Evolutionary conservation across 2,888 invertebrate species (phyloP).

Genomic region (Pyrrhia umbra): DNA sequence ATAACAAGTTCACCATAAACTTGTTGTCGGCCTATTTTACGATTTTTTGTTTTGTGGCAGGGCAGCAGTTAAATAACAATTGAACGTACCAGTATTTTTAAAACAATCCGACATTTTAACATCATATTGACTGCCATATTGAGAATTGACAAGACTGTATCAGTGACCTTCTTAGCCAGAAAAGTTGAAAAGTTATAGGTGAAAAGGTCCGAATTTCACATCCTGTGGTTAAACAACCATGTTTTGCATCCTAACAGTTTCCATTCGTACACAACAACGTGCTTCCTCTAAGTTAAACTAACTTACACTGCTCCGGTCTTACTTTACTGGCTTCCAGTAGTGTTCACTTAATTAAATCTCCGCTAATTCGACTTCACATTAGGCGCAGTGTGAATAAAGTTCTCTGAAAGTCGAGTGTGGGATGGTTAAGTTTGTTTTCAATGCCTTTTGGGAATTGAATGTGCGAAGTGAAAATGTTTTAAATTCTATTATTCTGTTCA

Average conservation of each 20-base stretch:
- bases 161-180: no score
- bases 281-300: conserved; percentile 2
- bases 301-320: background rate
- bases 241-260: background rate
- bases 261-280: conserved; percentile 1
- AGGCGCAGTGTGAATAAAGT: conserved; percentile 20
- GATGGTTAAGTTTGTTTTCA: conserved; percentile 28
- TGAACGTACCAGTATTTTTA: no score
- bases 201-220: background rate
- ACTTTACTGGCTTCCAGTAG: conserved; percentile 4
- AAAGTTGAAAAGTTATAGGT: no score
- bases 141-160: no score
- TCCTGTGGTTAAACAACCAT: background rate
- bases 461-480: no score
- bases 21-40: no score
- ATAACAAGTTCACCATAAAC: no score
- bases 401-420: conserved; percentile 21
- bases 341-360: conserved; percentile 38
- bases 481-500: no score
- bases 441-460: conserved; percentile 20
- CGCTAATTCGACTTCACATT: conserved; percentile 41
- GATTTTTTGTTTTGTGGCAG: no score
- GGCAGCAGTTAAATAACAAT: no score
- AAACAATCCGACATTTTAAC: no score
- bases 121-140: no score